Conservation (phyloP, 2,888 invertebrate species). For the Caenorhabditis panamensis region DNA sequence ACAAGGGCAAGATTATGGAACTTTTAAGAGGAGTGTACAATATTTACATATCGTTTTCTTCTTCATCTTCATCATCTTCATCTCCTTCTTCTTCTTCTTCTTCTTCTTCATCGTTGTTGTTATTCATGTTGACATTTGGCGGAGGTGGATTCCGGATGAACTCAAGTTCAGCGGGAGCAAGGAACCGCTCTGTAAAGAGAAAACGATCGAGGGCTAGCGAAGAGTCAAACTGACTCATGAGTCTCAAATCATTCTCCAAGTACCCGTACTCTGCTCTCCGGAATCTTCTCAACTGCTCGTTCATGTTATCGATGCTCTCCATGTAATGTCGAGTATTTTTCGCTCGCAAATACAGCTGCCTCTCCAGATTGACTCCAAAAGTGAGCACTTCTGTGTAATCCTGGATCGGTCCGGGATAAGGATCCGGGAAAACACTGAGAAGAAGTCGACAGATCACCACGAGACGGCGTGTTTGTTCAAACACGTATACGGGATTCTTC, state of each 20-base stretch:
- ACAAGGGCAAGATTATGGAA: too few relatives aligned
- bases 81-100: too few relatives aligned
- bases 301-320: background rate
- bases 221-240: background rate
- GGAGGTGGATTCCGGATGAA: background rate
- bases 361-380: background rate
- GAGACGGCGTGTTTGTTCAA: too few relatives aligned
- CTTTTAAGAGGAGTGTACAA: too few relatives aligned
- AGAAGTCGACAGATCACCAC: too few relatives aligned
- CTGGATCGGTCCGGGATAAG: too few relatives aligned
- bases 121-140: background rate
- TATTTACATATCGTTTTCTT: too few relatives aligned
- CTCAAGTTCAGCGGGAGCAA: background rate
- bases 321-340: background rate
- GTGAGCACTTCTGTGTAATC: too few relatives aligned
- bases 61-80: too few relatives aligned
- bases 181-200: background rate
- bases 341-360: background rate
- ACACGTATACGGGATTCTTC: too few relatives aligned
- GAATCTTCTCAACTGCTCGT: background rate
- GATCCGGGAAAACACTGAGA: too few relatives aligned
- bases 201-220: too few relatives aligned
- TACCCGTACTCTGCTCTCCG: background rate
- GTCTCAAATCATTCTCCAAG: background rate
- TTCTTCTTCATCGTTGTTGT: background rate